Evolutionary conservation across 1,140 invertebrate species (phyloP).

Genomic region (Pararge aegeria): DNA sequence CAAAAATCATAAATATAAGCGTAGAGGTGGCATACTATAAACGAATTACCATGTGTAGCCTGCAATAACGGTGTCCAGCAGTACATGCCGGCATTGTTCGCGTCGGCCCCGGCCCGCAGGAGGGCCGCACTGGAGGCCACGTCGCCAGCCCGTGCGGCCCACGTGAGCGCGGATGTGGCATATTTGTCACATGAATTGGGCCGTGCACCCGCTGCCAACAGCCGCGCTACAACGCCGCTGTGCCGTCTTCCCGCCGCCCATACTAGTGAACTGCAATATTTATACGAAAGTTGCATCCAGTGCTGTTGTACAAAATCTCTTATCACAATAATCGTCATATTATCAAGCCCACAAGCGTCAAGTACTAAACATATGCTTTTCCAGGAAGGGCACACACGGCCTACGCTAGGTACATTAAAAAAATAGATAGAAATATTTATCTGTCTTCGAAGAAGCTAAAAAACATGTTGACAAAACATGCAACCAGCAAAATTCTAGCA

Average conservation of each 20-base stretch:
- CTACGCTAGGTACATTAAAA: no score
- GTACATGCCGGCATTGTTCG: constrained; percentile 87
- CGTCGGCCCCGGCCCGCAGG: constrained; percentile 86
- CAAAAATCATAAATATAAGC: neutral
- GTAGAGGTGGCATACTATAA: neutral
- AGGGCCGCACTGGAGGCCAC: constrained; percentile 91
- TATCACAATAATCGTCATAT: no score
- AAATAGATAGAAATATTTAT: no score
- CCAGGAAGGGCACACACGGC: no score
- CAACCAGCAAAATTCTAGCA: no score
- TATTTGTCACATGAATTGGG: constrained; percentile 97
- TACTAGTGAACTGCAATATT: constrained; percentile 84
- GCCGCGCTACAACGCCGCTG: constrained; percentile 89
- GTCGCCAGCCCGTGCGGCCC: constrained; percentile 96
- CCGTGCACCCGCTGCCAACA: constrained; percentile 93
- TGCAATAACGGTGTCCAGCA: constrained; percentile 97
- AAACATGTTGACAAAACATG: no score
- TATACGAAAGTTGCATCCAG: neutral
- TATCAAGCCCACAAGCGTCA: no score
- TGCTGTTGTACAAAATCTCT: no score
- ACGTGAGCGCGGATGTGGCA: constrained; percentile 97
- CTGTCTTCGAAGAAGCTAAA: no score
- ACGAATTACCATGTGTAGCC: constrained; percentile 87
- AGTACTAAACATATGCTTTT: no score
- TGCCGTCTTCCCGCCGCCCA: constrained; percentile 97